A percentile compares a stretch with the other conserved stretches of the same genome.
These are phyloP conservation scores for Leptocoma aspasia DNA, from an alignment of 2,113 vertebrate genomes.

Conservation along the genomic window DNA sequence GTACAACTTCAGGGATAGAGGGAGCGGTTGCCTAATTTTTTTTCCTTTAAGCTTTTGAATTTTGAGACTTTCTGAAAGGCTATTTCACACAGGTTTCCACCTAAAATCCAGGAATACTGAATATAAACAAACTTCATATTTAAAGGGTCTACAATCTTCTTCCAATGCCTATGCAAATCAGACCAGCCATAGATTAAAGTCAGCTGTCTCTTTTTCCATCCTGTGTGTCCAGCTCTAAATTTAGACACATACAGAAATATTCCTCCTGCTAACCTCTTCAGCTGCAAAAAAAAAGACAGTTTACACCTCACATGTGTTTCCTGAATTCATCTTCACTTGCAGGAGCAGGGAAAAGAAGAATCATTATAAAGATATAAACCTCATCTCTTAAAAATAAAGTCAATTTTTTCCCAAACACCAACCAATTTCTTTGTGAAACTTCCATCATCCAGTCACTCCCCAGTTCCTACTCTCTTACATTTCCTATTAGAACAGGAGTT, in stretches of 20 bases:
- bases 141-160: neutral
- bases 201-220: neutral
- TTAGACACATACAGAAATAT: neutral
- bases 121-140: neutral
- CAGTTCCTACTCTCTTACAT: neutral
- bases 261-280: neutral
- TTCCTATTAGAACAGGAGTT: neutral
- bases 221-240: neutral
- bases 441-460: neutral
- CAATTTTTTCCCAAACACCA: neutral
- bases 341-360: neutral
- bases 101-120: neutral
- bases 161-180: neutral
- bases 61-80: neutral
- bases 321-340: neutral
- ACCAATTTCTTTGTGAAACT: neutral
- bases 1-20: accelerated
- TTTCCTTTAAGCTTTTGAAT: neutral
- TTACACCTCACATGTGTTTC: neutral
- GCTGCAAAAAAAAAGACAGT: neutral
- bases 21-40: accelerated
- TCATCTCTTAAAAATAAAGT: neutral
- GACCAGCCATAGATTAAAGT: neutral
- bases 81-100: neutral
- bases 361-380: neutral